Base-by-base conservation (phyloP, 2,888 invertebrate genomes). In the Mythimna albipuncta region DNA sequence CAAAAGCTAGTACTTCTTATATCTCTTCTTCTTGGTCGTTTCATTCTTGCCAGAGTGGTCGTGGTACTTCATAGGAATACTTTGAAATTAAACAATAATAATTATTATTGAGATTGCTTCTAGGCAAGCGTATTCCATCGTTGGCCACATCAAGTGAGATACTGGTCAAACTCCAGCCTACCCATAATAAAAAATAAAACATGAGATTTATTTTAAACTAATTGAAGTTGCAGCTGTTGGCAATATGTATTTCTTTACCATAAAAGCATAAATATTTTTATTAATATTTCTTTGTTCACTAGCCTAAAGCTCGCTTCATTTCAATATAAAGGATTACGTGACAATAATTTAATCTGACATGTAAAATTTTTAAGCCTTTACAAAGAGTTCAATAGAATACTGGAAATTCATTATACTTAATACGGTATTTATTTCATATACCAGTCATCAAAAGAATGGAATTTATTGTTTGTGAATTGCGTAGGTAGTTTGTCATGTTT, bases 381-480 rank as follows among this genome's bases (percentile, higher is more conserved):
- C n/a, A 68, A 58, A 57, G 13, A 54, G 13, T n/a, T 21, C 4
- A 54, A 59, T 59, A 32, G 54, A 38, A 65, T 57, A 5, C 13
- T 26, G 19, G 19, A 26, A 19, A 54, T 65, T 32, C 13, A 65
- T 19, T 21, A 32, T 35, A n/a, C n/a, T 10, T n/a, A 11, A 21
- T 9, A 16, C n/a, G 16, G 16, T 63, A 50, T 61, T 67, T 68
- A 54, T 67, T 64, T 21, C 6, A 64, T 52, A 62, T 19, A 19
- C 47, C 1, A 58, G 44, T 47, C 32, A 50, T 52, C 2, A 19
- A 32, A 32, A 6, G 26, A 64, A 62, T 38, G n/a, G 38, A 9
- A 41, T 32, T 13, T n/a, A 47, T 58, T 58, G 54, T 62, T 68
- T 57, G 11, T 62, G 13, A 13, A 47, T 47, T 47, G 4, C 13